These are phyloP conservation scores for Syrrhaptes paradoxus DNA, from an alignment of 2,113 vertebrate species.

Conservation along the genomic window DNA sequence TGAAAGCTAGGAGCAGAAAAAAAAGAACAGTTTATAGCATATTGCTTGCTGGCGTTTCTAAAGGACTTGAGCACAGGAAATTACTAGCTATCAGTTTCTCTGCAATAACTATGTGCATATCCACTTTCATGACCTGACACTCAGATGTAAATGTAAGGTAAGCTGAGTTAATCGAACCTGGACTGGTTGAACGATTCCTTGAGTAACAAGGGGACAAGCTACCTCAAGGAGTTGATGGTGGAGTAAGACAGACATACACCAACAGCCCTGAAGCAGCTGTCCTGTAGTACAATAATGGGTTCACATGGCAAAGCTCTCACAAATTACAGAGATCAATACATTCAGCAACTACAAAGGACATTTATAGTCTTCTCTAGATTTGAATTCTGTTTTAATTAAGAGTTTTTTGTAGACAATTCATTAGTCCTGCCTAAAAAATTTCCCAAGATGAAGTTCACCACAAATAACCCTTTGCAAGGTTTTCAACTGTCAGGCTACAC, in stretches of 20 bases:
- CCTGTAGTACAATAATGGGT: not conserved
- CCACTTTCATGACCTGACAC: not conserved
- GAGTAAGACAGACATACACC: not conserved
- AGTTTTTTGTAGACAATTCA: not conserved
- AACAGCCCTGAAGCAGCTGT: not conserved
- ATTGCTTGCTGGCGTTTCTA: not conserved
- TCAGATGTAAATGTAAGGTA: not conserved
- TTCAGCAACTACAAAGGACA: not conserved
- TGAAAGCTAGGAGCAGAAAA: not conserved
- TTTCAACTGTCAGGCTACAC: not conserved
- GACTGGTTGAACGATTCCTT: not conserved
- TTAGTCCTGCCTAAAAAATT: not conserved
- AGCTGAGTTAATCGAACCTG: not conserved
- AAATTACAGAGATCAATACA: not conserved
- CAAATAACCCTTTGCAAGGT: not conserved
- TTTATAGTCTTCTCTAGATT: not conserved
- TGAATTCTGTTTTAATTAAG: not conserved
- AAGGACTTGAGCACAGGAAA: slow-evolving; percentile 5
- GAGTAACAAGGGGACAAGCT: not conserved
- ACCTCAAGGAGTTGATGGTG: not conserved
- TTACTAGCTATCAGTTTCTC: not conserved
- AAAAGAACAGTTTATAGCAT: not conserved
- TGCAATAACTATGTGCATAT: not conserved
- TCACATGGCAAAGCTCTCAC: not conserved
- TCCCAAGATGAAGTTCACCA: not conserved